Conservation (phyloP, 1,140 invertebrate genomes). For the Thaumetopoea pityocampa region DNA sequence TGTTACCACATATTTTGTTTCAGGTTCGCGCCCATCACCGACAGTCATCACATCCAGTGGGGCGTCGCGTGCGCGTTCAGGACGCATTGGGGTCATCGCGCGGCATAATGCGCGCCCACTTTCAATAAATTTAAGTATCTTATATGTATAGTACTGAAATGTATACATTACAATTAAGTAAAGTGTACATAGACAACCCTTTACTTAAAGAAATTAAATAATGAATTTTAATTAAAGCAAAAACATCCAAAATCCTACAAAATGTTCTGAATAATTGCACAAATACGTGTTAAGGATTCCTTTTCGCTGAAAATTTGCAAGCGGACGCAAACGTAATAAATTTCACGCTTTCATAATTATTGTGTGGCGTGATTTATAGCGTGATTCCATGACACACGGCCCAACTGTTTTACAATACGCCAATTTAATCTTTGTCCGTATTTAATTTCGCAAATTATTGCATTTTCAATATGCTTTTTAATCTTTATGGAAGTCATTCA, state of each 20-base stretch:
- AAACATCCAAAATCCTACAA: slow-evolving; percentile 19
- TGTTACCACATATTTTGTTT: no score
- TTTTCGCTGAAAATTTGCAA: slow-evolving; percentile 53
- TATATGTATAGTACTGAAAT: no score
- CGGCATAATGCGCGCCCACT: no score
- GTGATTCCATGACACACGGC: slow-evolving; percentile 32
- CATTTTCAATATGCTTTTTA: no score
- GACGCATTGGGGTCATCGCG: no score
- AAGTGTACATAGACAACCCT: no score
- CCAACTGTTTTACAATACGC: slow-evolving; percentile 38
- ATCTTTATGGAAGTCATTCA: slow-evolving; percentile 16
- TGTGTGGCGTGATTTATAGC: slow-evolving; percentile 49
- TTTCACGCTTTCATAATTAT: slow-evolving; percentile 62
- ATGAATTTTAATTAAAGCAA: slow-evolving; percentile 13
- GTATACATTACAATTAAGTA: no score
- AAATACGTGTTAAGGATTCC: slow-evolving; percentile 39
- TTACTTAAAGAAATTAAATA: no score
- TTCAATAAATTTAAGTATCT: no score
- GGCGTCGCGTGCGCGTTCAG: no score
- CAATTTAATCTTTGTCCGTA: slow-evolving; percentile 27
- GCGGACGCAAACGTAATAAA: slow-evolving; percentile 54
- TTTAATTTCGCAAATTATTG: slow-evolving; percentile 21
- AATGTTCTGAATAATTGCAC: slow-evolving; percentile 40
- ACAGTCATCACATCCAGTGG: no score
- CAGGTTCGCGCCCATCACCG: no score